Evolutionary conservation across 2,113 vertebrate species (phyloP), one percentile per base, ranked within the genome.

Genomic region (Craseonycteris thonglongyai): DNA sequence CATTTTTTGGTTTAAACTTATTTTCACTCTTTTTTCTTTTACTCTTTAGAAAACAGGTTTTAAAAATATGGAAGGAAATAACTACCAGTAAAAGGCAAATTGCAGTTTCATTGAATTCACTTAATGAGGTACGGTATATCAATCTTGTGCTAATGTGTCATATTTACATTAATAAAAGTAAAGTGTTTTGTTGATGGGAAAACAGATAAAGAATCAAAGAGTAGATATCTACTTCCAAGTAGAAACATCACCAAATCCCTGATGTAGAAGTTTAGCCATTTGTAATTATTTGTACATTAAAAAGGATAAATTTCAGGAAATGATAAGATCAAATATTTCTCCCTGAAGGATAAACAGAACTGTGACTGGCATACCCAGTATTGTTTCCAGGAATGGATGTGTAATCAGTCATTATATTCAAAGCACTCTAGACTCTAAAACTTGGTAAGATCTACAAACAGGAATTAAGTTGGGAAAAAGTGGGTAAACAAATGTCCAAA

Each of bases 271-370:
- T 26, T 88, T 59, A 65, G 45, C 33, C 92, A 56, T 95, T 45
- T 91, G 7, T 87, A 93, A 89, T 91, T 30, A 76, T 83, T 94
- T 93, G 33, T 90, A 95, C 88, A 91, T 95, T 85, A 92, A 96
- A 94, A 92, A 94, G 51, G 61, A 93, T 49, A 96, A 54, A 18
- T 94, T 95, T 92, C 47, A 92, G 72, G 63, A 96, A 94, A 89
- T 81, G n/a, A 88, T 92, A 82, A 83, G 66, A 88, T 86, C 86
- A 93, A 94, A 49, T 95, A 82, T 78, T 88, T n/a, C 26, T 92
- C 72, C 72, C 51, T 93, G 38, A 76, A 92, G 71, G 61, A 45
- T 92, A 96, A 93, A 92, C 54, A 76, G 58, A 83, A 42, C 65
- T 92, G 33, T 93, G 92, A 76, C 49, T 92, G 54, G 75, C 26